Evolutionary conservation across 2,797 vertebrate species (phyloP).

Genomic region (Sternotherus odoratus): DNA sequence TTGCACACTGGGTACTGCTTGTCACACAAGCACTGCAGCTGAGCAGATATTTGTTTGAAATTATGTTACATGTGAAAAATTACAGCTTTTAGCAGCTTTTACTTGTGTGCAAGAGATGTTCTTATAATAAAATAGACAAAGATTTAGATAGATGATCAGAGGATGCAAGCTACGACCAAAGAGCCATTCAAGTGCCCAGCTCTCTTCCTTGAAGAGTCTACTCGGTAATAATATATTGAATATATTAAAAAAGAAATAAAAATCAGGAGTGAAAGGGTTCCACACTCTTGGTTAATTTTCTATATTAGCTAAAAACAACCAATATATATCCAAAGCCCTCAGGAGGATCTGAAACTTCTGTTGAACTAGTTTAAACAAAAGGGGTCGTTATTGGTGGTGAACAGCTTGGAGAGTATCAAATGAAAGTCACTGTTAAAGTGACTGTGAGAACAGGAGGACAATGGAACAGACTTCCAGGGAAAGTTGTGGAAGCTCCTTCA

Average conservation of each 20-base stretch:
- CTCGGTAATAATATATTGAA: not conserved
- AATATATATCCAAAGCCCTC: not conserved
- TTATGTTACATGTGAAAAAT: not conserved
- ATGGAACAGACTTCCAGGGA: not conserved
- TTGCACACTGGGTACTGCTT: not conserved
- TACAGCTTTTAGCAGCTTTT: not conserved
- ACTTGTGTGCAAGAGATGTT: not conserved
- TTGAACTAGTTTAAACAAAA: not conserved
- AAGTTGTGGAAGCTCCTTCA: not conserved
- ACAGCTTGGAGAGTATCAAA: not conserved
- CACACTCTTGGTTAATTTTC: not conserved
- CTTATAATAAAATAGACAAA: not conserved
- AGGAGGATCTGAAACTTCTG: not conserved
- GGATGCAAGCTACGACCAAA: not conserved
- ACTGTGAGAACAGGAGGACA: not conserved
- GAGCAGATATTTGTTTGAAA: conserved; percentile 27
- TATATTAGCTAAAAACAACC: not conserved
- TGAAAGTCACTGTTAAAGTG: not conserved
- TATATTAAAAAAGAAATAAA: fast-evolving
- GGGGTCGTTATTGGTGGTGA: not conserved
- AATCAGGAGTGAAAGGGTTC: not conserved
- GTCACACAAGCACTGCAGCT: not conserved
- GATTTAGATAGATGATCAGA: not conserved
- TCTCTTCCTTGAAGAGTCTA: not conserved
- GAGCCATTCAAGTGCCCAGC: not conserved